Evolutionary conservation across 2,113 vertebrate species (phyloP), one percentile per base, ranked within the genome.

Genomic region (Butastur rufipennis): DNA sequence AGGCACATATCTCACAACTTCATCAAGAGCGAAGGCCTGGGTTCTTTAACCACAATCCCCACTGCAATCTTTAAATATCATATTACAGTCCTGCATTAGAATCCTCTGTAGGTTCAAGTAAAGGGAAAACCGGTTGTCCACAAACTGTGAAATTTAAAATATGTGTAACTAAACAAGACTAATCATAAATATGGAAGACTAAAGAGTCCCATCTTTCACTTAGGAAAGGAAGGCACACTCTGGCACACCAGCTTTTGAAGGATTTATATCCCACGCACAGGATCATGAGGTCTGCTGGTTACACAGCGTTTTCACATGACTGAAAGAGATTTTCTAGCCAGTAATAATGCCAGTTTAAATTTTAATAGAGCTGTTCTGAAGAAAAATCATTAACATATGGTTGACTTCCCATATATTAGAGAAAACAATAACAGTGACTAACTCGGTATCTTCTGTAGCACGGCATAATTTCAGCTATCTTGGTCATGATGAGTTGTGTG

Each of bases 341-440:
- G 53, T 95, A 82, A 71, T 67, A 91, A 77, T 21, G 93, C 31
- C 38, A 63, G 79, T 70, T 89, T 79, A 89, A 86, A 84, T 87
- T 89, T 90, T 91, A 96, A 87, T 80, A 58, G 42, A 26, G 74
- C 59, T 95, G 45, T 55, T 95, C 78, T 73, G 50, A 91, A 85
- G 84, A 93, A 95, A 93, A 93, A 95, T 90, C 93, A 95, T 91
- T 87, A 96, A 94, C 91, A 88, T 85, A 91, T 52, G 89, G 66
- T 90, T 90, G 91, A 95, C 67, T 96, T 95, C 94, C 84, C 48
- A 53, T 93, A 68, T 73, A 85, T 82, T 68, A 94, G 66, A 80
- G 63, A 93, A 95, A 95, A 95, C 80, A 91, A 61, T 72, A 93
- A 86, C 11, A 95, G 74, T 58, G 53, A 95, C 95, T 93, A 90